Base-by-base conservation (phyloP, 35 echinoderm and acorn worm species). In the Apostichopus parvimensis region DNA sequence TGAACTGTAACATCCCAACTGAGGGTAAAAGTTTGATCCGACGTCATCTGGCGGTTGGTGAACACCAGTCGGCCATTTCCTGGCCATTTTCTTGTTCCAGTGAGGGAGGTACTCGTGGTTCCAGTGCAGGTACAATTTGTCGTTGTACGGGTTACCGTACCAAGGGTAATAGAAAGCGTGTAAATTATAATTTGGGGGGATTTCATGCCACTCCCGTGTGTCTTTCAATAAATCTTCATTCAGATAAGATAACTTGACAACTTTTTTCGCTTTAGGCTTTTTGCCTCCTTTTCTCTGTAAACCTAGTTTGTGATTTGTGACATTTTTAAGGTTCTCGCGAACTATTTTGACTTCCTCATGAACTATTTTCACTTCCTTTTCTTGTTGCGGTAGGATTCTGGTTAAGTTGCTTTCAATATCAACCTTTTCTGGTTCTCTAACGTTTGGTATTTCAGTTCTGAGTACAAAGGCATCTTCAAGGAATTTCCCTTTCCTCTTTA, bases 121-220 rank as follows among this genome's bases (percentile, higher is more conserved):
- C 97, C 97, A 99, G 60, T 99, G 97, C 54, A 93, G 64, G 88
- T 93, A 99, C 18, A 18, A 34, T 8, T 88, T 80, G 53, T 99
- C 92, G 82, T 81, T 83, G 76, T 96, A 83, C 4, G 97, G 97
- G 60, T 93, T 99, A 18, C 97, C 97, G 55, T 99, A 99, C 97
- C 97, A 99, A 0, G 97, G 97, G 45, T 99, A 99, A 86, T 99
- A 99, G 71, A 99, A 99, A 9, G 91, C 93, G 75, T 99, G 97
- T 9, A 96, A 54, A 76, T 94, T 95, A 73, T 96, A 93, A 56
- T 96, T 99, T 4, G 95, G 91, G 1, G 28, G 77, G 20, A 87
- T 87, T 53, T 76, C 54, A 8, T 54, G 57, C 78, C 76, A 93
- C 53, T 72, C 34, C 18, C 78, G 18, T n/a, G 58, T 54, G 11